Conservation (phyloP, 2,113 vertebrate species). For the Upupa epops region DNA sequence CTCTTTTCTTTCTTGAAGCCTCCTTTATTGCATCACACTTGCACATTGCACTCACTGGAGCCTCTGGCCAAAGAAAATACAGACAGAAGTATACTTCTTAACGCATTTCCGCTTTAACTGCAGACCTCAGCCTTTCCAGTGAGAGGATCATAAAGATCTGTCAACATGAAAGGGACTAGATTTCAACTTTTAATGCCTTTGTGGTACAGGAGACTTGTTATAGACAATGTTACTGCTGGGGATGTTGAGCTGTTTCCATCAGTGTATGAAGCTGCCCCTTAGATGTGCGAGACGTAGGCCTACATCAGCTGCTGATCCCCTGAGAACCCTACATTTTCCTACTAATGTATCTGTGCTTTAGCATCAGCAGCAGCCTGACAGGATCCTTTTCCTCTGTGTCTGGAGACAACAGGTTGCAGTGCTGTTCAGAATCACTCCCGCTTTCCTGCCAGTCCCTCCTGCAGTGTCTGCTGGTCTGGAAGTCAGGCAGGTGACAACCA, state of each 20-base stretch:
- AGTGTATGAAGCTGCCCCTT: neutral
- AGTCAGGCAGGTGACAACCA: neutral
- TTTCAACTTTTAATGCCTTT: slow-evolving; percentile 24
- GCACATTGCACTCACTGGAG: slow-evolving; percentile 38
- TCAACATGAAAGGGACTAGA: slow-evolving; percentile 4
- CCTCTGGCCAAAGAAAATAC: slow-evolving; percentile 66
- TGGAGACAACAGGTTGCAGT: neutral
- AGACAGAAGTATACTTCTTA: slow-evolving; percentile 54
- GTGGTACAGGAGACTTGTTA: neutral
- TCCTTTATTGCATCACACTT: slow-evolving; percentile 30
- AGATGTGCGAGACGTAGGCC: neutral
- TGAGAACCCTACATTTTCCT: neutral
- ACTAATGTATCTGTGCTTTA: neutral
- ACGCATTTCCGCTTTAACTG: slow-evolving; percentile 43
- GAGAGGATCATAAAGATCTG: slow-evolving; percentile 48
- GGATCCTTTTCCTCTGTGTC: neutral
- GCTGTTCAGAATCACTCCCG: neutral
- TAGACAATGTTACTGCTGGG: neutral
- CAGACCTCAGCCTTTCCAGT: slow-evolving; percentile 53
- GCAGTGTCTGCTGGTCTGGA: neutral
- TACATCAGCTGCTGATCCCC: neutral
- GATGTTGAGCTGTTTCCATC: slow-evolving; percentile 8
- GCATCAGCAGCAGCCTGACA: neutral
- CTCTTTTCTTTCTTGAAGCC: slow-evolving; percentile 54
- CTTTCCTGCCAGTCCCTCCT: neutral